Conservation (phyloP, 2,797 vertebrate genomes). For the Siniperca scherzeri region DNA sequence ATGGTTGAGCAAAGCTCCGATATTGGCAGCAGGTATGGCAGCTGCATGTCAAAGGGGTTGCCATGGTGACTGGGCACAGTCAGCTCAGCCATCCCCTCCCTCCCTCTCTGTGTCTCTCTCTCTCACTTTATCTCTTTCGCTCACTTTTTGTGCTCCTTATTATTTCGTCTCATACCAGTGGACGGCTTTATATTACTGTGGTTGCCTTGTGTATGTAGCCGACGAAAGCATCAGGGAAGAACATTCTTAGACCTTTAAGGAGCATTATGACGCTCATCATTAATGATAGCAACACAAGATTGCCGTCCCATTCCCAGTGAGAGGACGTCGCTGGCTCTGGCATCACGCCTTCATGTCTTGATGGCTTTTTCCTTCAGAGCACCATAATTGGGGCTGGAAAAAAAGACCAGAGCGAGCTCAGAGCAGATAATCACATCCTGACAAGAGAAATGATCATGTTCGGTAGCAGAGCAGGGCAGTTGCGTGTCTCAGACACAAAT, state of each 20-base stretch:
- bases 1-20: conserved; percentile 50
- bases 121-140: conserved; percentile 42
- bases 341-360: conserved; percentile 51
- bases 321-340: conserved; percentile 35
- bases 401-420: conserved; percentile 29
- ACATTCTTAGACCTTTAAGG: conserved; percentile 16
- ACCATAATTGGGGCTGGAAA: conserved; percentile 59
- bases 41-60: conserved; percentile 81
- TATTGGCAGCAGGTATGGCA: conserved; percentile 78
- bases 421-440: conserved; percentile 79
- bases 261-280: conserved; percentile 9
- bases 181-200: conserved; percentile 27
- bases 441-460: conserved; percentile 75
- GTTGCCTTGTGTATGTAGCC: neutral
- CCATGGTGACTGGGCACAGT: conserved; percentile 81
- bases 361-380: conserved; percentile 50
- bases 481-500: conserved; percentile 65
- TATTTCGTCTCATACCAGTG: conserved; percentile 55
- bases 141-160: conserved; percentile 38
- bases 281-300: conserved; percentile 12
- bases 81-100: conserved; percentile 58
- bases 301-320: neutral
- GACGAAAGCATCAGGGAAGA: neutral
- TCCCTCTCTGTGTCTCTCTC: conserved; percentile 18
- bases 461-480: conserved; percentile 59